Percentiles rank a stretch among this genome's conserved stretches.
These are phyloP conservation scores for Oreochromis spilurus DNA, from an alignment of 2,113 vertebrate genomes.

Conservation along the genomic window DNA sequence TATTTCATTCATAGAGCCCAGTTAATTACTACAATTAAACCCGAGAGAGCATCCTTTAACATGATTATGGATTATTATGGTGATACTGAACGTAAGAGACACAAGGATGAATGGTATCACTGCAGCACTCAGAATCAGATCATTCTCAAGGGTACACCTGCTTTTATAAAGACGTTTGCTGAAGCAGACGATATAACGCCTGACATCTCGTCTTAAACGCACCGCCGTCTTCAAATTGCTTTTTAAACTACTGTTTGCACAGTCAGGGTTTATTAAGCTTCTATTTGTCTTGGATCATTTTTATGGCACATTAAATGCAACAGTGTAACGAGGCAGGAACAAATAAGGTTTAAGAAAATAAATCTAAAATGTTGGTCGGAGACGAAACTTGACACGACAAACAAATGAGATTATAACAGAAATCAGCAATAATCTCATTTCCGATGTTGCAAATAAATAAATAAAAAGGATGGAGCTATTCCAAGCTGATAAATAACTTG, in stretches of 20 bases:
- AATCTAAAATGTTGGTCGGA: not conserved
- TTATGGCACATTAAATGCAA: not conserved
- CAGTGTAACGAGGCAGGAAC: not conserved
- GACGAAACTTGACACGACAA: not conserved
- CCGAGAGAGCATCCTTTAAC: conserved; percentile 3
- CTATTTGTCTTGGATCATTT: not conserved
- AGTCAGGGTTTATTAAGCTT: not conserved
- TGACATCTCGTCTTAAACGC: not conserved
- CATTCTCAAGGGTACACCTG: not conserved
- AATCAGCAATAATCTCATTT: not conserved
- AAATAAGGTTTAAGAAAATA: not conserved
- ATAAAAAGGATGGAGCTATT: not conserved
- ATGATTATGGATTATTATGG: conserved; percentile 7
- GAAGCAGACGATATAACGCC: not conserved
- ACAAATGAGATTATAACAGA: not conserved
- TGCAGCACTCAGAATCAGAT: not conserved
- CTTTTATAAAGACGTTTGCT: not conserved
- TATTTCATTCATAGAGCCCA: not conserved
- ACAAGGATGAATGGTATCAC: not conserved
- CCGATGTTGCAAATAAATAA: not conserved
- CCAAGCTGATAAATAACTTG: not conserved
- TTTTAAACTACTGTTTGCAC: not conserved
- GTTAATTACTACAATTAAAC: not conserved
- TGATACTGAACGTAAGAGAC: not conserved
- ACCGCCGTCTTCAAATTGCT: not conserved